Base-by-base conservation (phyloP, 92 coral and sea anemone species). In the Phenganax marumi region DNA sequence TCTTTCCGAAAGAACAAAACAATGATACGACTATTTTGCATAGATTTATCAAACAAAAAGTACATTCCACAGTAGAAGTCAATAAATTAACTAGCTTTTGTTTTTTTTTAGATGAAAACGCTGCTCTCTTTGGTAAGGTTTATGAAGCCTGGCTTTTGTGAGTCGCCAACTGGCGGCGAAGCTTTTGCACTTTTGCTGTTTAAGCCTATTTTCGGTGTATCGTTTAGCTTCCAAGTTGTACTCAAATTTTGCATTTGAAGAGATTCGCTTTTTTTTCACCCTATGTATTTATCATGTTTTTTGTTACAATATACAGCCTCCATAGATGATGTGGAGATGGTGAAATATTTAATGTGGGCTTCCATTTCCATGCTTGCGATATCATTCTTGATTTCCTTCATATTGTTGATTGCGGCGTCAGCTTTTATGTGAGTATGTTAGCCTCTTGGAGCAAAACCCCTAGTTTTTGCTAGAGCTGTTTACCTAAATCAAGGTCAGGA, bases 271-370 rank as follows among this genome's bases (percentile, higher is more conserved):
- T 33, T 33, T 33, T 1, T 33, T 33, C 43, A 5, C 43, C 43
- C 43, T 33, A 23, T 24, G 6, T 50, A 54, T 9, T 52, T 3
- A 50, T n/a, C 14, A 48, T 50, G 46, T n/a, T 23, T 0, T 50
- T 24, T 11, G 0, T 75, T 53, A 21, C 33, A 8, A 12, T 26
- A 0, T 0, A 11, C 39, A 76, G 81, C 25, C 22, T 76, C 18
- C 18, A 48, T 55, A 22, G 81, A 76, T 12, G 81, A 76, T 54
- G 81, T 76, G 21, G 17, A 56, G 39, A 39, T 21, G 25, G 81
- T 76, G 50, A 76, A 76, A 76, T 56, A 76, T 56, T 56, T 76
- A 50, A 48, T 56, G 54, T 1, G 10, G 50, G 50, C 68, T 26
- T 25, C 48, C 18, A 6, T 76, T 25, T 46, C 39, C 0, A 5